Conservation (phyloP, 2,797 vertebrate genomes). For the Pantherophis alleghaniensis region DNA sequence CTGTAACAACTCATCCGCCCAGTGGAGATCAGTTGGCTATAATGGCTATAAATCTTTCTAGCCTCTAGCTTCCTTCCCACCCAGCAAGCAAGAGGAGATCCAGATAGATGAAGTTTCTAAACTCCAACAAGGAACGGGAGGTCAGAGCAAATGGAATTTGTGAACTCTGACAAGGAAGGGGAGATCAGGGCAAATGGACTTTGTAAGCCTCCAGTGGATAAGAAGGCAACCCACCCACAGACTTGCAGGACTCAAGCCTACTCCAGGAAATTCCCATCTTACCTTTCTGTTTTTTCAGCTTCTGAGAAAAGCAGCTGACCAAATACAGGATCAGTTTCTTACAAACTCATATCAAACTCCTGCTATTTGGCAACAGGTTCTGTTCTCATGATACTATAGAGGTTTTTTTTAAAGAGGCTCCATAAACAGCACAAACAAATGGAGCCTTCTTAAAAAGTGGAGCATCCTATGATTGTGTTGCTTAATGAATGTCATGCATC, state of each 20-base stretch:
- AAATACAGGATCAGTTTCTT: not conserved
- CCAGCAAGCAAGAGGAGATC: not conserved
- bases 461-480: not conserved
- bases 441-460: not conserved
- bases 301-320: not conserved
- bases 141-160: not conserved
- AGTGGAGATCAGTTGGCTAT: not conserved
- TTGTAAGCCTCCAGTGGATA: not conserved
- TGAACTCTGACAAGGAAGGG: not conserved
- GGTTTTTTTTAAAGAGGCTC: not conserved
- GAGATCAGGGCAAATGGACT: not conserved
- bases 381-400: not conserved
- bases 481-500: not conserved
- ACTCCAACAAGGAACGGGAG: not conserved
- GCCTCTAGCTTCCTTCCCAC: not conserved
- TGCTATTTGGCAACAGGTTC: not conserved
- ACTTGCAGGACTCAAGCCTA: not conserved
- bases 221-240: not conserved
- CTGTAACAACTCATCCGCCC: not conserved
- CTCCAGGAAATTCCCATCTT: not conserved
- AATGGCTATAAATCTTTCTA: not conserved
- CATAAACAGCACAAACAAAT: not conserved
- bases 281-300: not conserved
- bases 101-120: not conserved
- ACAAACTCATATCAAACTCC: not conserved